Conservation (phyloP, 2,888 invertebrate species). For the Cistogaster globosa region DNA sequence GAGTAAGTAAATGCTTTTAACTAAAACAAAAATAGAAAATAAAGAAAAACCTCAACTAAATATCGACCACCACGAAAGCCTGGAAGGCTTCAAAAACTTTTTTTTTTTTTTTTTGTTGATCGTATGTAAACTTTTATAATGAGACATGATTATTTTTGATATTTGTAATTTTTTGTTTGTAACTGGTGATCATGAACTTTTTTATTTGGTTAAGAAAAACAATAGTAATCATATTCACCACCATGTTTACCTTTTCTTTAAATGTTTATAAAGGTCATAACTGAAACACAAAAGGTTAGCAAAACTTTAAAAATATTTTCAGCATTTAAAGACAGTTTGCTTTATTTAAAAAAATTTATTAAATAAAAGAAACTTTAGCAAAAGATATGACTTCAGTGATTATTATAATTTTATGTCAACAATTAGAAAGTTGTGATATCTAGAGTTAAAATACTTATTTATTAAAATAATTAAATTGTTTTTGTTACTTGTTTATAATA, state of each 20-base stretch:
- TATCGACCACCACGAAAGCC: conserved; percentile 70
- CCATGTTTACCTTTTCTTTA: neutral
- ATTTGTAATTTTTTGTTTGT: conserved; percentile 10
- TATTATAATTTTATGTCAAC: too few relatives aligned
- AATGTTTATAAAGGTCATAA: conserved; percentile 7
- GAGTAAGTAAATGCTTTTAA: conserved; percentile 8
- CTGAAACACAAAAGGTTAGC: neutral
- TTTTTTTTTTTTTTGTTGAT: conserved; percentile 66
- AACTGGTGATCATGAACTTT: conserved; percentile 50
- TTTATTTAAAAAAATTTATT: too few relatives aligned
- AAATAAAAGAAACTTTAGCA: too few relatives aligned
- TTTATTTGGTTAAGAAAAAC: neutral
- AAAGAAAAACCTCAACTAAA: conserved; percentile 17
- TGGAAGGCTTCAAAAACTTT: conserved; percentile 66
- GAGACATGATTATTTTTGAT: conserved; percentile 69
- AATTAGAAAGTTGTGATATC: too few relatives aligned
- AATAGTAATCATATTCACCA: conserved; percentile 20
- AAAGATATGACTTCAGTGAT: too few relatives aligned
- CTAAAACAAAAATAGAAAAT: neutral
- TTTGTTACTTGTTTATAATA: too few relatives aligned
- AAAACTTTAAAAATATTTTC: neutral
- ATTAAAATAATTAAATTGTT: too few relatives aligned
- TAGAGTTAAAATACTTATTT: too few relatives aligned
- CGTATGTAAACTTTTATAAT: conserved; percentile 69
- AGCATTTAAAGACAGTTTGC: too few relatives aligned